A percentile compares a stretch with the other conserved stretches of the same genome.
phyloP scores from a whole-genome alignment of 2,888 invertebrate genomes.

The Aromia moschata region DNA sequence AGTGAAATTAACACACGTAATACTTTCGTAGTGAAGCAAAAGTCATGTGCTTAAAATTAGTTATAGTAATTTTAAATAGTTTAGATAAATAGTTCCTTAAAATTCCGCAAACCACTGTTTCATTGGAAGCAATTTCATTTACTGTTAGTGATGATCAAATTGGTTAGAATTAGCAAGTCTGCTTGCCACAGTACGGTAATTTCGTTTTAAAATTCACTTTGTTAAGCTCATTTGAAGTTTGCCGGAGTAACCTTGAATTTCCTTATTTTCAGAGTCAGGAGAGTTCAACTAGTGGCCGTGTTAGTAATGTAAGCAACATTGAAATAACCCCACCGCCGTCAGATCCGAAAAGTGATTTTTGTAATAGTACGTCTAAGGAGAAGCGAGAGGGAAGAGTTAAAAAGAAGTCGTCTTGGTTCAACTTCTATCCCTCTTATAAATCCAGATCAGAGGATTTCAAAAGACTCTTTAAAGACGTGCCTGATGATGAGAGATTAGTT shows the following conservation, averaged over 20 bases:
- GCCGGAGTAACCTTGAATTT: too few relatives aligned
- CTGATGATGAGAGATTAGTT: constrained; percentile 89
- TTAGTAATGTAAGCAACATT: constrained; percentile 42
- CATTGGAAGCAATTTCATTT: too few relatives aligned
- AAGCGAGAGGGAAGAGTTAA: constrained; percentile 65
- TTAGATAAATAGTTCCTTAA: not conserved
- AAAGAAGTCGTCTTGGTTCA: constrained; percentile 88
- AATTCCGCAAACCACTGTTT: not conserved
- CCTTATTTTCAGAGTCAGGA: constrained; percentile 49
- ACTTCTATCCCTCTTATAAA: constrained; percentile 92
- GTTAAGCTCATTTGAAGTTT: too few relatives aligned
- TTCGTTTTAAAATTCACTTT: too few relatives aligned
- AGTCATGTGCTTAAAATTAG: not conserved
- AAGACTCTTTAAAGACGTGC: constrained; percentile 89
- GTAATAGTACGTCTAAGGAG: constrained; percentile 50
- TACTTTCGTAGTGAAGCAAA: not conserved
- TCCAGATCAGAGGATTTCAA: constrained; percentile 93
- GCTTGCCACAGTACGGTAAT: too few relatives aligned
- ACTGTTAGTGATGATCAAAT: too few relatives aligned
- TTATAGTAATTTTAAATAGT: not conserved
- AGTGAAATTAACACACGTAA: not conserved
- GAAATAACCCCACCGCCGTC: constrained; percentile 45
- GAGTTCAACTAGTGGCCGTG: constrained; percentile 47
- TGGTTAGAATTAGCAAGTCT: too few relatives aligned
- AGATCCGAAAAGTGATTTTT: constrained; percentile 50